Percentiles rank a stretch among this genome's conserved stretches.
phyloP scores from a whole-genome alignment of 2,113 vertebrate species.

The Tragulus kanchil region DNA sequence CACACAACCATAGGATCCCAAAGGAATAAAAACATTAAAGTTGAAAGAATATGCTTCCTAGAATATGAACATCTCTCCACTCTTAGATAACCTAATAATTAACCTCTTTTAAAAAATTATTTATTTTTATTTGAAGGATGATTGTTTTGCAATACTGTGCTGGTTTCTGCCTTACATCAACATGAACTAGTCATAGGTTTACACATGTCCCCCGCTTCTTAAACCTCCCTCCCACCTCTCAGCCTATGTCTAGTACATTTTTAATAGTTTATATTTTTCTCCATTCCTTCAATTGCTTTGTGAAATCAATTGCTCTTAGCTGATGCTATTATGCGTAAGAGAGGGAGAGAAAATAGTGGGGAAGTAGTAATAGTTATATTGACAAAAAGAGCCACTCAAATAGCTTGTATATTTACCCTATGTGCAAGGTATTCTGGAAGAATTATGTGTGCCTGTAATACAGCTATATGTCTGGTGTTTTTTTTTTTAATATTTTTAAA shows the following conservation, averaged over 20 bases:
- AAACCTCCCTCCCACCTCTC: neutral
- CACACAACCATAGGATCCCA: neutral
- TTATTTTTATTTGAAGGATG: neutral
- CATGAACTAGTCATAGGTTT: neutral
- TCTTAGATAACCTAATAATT: neutral
- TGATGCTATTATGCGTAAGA: conserved; percentile 44
- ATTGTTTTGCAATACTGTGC: neutral
- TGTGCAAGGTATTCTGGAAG: neutral
- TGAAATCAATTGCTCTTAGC: conserved; percentile 62
- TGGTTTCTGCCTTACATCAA: neutral
- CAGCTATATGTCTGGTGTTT: neutral
- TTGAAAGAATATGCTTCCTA: neutral
- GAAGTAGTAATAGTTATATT: conserved; percentile 37
- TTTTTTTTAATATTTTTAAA: no score
- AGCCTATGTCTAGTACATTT: neutral
- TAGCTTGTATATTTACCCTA: neutral
- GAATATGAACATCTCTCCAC: neutral
- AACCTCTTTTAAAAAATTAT: neutral
- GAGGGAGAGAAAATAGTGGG: neutral
- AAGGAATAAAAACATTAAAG: neutral
- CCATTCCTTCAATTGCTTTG: conserved; percentile 56
- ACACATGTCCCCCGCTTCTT: neutral
- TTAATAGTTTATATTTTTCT: conserved; percentile 59
- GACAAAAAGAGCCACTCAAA: neutral
- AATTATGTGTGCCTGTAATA: neutral